Base-by-base conservation (phyloP, 2,113 vertebrate genomes). In the Coptodon rendalli region DNA sequence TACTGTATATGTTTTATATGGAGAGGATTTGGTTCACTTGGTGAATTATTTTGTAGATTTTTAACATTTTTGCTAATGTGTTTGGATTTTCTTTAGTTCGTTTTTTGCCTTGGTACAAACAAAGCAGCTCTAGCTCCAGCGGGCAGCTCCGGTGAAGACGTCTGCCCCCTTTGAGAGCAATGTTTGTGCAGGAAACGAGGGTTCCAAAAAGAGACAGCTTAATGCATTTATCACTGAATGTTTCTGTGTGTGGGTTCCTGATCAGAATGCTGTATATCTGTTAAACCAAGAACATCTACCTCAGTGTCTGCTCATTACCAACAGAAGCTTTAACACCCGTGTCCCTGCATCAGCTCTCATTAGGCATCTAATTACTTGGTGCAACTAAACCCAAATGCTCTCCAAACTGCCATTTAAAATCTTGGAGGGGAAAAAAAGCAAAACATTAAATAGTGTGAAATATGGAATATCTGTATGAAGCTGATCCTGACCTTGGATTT, bases 251-350 rank as follows among this genome's bases (percentile, higher is more conserved):
- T 91, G 56, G 34, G 89, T 91, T 83, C 22, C 29, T 83, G 73
- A 95, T 96, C 94, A 93, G 87, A 94, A 94, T 95, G 94, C 92
- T 96, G 95, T 95, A 94, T 63, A 29, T 90, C 84, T 91, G 90
- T 91, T 87, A 16, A 63, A 80, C 92, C 86, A 38, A 88, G 92
- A 88, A 88, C 95, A 91, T 95, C 96, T 97, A 97, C 96, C 96
- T 96, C 96, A 94, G 92, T 92, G 88, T 95, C 76, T 52, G 43
- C 90, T 91, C 89, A 87, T 93, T 79, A n/a, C 82, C 38, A 61
- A 92, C 83, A 82, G 86, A 92, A 91, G 92, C 92, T 95, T 94
- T 90, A 92, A 89, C 86, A 31, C 76, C 89, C 40, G 63, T 81
- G 82, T 36, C 80, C 78, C 27, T 40, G 3, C 24, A 17, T 80